These are phyloP conservation scores for Crepidodera aurea DNA, from an alignment of 2,888 invertebrate genomes.

Conservation along the genomic window DNA sequence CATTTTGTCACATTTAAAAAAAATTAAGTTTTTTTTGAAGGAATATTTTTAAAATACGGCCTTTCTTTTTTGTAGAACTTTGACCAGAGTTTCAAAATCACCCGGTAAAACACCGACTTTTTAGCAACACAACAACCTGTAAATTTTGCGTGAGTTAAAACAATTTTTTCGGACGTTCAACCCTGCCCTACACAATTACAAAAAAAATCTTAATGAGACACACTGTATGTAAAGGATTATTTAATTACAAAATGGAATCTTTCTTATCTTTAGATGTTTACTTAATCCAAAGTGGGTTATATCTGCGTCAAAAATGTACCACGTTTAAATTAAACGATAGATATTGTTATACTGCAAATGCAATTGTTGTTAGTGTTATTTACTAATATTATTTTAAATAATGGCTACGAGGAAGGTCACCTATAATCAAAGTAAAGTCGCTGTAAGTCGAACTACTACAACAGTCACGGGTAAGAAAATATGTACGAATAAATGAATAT, in stretches of 20 bases:
- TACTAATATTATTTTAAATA: neutral
- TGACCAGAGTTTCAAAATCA: too few relatives aligned
- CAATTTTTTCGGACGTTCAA: too few relatives aligned
- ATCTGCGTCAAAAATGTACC: neutral
- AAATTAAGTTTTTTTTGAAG: too few relatives aligned
- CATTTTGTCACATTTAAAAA: too few relatives aligned
- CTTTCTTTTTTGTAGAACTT: too few relatives aligned
- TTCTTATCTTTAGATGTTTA: slow-evolving; percentile 25
- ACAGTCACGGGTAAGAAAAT: slow-evolving; percentile 17
- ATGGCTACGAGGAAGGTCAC: slow-evolving; percentile 26
- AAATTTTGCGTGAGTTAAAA: too few relatives aligned
- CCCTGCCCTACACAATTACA: too few relatives aligned
- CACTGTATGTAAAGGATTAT: neutral
- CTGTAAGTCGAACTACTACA: slow-evolving; percentile 17
- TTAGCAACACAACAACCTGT: too few relatives aligned
- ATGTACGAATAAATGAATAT: too few relatives aligned
- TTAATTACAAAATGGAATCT: slow-evolving; percentile 18
- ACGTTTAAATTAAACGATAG: neutral
- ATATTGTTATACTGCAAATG: neutral
- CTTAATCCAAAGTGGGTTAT: slow-evolving; percentile 26
- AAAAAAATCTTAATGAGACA: too few relatives aligned
- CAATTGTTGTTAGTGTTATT: neutral
- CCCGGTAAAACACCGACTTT: too few relatives aligned
- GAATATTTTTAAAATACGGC: too few relatives aligned
- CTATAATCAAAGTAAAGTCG: slow-evolving; percentile 20